A percentile compares a stretch with the other conserved stretches of the same genome.
Evolutionary conservation across 2,888 invertebrate genomes (phyloP).

Genomic region (Corythucha ciliata): DNA sequence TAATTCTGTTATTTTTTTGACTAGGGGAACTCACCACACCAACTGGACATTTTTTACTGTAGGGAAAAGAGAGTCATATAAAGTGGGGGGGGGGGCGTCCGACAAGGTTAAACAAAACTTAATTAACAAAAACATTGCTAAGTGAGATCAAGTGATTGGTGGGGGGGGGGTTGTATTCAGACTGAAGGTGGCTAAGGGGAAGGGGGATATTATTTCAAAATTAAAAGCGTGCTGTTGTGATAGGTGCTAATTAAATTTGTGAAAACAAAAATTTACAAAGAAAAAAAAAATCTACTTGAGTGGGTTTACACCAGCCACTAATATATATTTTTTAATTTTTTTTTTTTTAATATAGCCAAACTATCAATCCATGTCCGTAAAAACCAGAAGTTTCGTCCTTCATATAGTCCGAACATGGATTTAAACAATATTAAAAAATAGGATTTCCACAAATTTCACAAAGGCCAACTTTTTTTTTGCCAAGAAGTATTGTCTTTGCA

Average conservation of each 20-base stretch:
- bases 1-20: conserved; percentile 35
- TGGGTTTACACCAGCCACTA: conserved; percentile 24
- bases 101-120: conserved; percentile 19
- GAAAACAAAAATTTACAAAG: conserved; percentile 21
- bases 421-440: conserved; percentile 28
- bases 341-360: conserved; percentile 22
- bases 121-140: conserved; percentile 31
- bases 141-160: conserved; percentile 36
- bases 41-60: conserved; percentile 29
- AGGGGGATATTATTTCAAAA: too few species aligned
- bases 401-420: conserved; percentile 25
- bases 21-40: conserved; percentile 38
- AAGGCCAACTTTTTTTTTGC: conserved; percentile 30
- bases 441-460: conserved; percentile 27
- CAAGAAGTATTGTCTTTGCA: conserved; percentile 32
- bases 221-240: conserved; percentile 28
- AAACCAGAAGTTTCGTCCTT: conserved; percentile 21
- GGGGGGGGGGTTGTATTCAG: conserved; percentile 26
- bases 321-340: too few species aligned
- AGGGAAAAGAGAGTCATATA: conserved; percentile 11
- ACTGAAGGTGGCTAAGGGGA: too few species aligned
- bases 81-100: background rate
- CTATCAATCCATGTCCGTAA: conserved; percentile 24
- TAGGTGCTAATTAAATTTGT: conserved; percentile 21
- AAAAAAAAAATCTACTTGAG: too few species aligned